Evolutionary conservation across 2,113 vertebrate genomes (phyloP).

Genomic region (Rhabdornis inornatus): DNA sequence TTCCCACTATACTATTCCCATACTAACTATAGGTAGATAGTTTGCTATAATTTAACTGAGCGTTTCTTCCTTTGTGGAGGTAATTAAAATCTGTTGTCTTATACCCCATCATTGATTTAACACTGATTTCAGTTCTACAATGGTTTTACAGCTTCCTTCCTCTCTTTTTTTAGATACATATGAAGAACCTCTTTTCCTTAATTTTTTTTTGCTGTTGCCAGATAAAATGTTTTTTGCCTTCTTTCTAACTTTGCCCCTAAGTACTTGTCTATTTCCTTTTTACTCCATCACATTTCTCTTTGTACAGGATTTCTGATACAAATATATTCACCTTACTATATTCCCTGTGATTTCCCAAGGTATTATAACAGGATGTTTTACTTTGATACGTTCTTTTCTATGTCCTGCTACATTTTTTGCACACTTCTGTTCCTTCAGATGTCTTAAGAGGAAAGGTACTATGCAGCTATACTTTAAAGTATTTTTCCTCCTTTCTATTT

Average conservation of each 20-base stretch:
- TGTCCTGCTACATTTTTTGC: background rate
- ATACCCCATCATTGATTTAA: background rate
- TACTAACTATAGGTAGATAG: background rate
- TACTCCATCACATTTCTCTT: background rate
- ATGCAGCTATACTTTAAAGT: background rate
- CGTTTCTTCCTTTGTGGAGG: background rate
- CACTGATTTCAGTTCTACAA: background rate
- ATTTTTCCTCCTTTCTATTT: fast-evolving
- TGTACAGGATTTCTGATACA: background rate
- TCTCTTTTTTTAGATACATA: background rate
- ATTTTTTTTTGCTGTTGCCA: background rate
- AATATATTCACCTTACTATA: background rate
- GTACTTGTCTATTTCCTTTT: background rate
- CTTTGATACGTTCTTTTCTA: background rate
- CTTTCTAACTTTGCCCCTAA: background rate
- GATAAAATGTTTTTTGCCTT: background rate
- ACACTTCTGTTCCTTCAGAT: background rate
- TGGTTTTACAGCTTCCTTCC: background rate
- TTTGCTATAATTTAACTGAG: background rate
- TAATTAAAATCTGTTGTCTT: background rate
- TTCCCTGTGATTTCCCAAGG: background rate
- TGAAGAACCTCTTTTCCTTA: background rate
- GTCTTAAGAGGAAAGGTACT: background rate
- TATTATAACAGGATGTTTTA: background rate
- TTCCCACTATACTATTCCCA: too few relatives aligned